Conservation (phyloP, 2,113 vertebrate species). For the Hypocryptadius cinnamomeus region DNA sequence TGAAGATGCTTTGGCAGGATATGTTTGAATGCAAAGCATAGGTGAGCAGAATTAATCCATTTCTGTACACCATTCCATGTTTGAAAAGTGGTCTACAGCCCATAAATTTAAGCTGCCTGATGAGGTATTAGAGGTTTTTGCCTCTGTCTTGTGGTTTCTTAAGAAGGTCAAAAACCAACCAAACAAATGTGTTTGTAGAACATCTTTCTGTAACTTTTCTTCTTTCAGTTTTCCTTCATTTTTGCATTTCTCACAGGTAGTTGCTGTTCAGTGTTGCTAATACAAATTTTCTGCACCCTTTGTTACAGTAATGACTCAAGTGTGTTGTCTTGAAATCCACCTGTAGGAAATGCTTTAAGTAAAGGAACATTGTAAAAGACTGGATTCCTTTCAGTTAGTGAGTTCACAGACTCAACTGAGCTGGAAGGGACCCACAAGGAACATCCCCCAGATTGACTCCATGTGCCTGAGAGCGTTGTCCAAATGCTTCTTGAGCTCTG, state of each 20-base stretch:
- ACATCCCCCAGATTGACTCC: background rate
- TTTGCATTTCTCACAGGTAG: background rate
- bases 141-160: background rate
- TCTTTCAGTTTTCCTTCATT: background rate
- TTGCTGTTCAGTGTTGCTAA: background rate
- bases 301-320: background rate
- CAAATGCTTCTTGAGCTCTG: background rate
- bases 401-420: background rate
- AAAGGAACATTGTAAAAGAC: background rate
- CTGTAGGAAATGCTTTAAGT: background rate
- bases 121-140: background rate
- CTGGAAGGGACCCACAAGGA: background rate
- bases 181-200: background rate
- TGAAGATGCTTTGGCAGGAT: background rate
- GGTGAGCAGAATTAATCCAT: background rate
- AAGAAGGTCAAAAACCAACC: background rate
- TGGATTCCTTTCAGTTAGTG: background rate
- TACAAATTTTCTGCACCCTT: background rate
- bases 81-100: background rate
- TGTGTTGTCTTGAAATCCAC: background rate
- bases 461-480: fast-evolving
- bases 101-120: background rate
- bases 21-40: background rate
- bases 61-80: background rate
- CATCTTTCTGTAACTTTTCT: background rate